A percentile compares a stretch with the other conserved stretches of the same genome.
These are phyloP conservation scores for Drosophila tanythrix DNA, from an alignment of 2,888 invertebrate species.

Conservation along the genomic window DNA sequence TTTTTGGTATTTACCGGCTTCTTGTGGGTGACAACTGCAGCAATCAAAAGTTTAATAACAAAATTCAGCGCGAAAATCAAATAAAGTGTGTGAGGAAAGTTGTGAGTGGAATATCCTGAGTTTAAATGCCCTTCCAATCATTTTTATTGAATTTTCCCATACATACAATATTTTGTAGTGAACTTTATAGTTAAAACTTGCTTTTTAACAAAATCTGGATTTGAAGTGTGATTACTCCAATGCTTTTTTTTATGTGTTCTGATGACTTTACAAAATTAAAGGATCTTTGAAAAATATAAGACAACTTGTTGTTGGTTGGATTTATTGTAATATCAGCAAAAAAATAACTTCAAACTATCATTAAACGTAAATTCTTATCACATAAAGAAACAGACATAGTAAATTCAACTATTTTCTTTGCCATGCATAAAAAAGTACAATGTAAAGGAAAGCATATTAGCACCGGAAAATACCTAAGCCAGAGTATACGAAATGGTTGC, in stretches of 20 bases:
- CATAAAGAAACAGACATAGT: background rate
- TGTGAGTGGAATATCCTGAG: background rate
- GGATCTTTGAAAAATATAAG: too few relatives aligned
- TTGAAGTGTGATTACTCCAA: background rate
- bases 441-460: background rate
- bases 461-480: background rate
- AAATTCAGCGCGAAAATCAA: constrained; percentile 5
- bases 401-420: background rate
- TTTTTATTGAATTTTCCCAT: background rate
- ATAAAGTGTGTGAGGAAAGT: background rate
- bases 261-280: background rate
- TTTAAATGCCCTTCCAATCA: background rate
- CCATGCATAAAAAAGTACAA: background rate
- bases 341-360: background rate
- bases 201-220: background rate
- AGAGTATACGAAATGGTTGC: constrained; percentile 8
- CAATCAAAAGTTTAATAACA: constrained; percentile 44
- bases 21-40: constrained; percentile 42
- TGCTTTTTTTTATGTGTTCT: background rate
- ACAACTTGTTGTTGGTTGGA: background rate
- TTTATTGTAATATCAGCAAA: background rate
- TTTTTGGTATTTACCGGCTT: constrained; percentile 5
- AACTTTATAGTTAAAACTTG: background rate
- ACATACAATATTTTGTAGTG: background rate
- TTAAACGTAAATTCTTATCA: background rate